Evolutionary conservation across 1,140 invertebrate species (phyloP).

Genomic region (Drosophila miranda): DNA sequence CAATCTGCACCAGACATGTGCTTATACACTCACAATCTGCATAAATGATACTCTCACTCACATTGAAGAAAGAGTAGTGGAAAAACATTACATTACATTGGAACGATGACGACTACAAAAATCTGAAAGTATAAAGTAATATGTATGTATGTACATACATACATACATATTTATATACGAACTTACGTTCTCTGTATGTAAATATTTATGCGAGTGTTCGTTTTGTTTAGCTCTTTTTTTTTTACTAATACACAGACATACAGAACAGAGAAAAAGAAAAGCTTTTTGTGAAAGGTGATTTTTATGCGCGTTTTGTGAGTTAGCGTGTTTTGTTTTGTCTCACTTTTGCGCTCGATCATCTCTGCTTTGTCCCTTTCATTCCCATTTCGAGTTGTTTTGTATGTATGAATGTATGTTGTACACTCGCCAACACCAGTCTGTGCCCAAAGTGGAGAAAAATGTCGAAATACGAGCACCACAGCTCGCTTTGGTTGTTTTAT

Average conservation of each 20-base stretch:
- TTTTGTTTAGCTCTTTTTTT: constrained; percentile 65
- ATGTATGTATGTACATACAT: constrained; percentile 1
- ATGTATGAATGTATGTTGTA: constrained; percentile 24
- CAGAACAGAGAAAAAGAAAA: constrained; percentile 70
- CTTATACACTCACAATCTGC: constrained; percentile 44
- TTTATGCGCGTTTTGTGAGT: constrained; percentile 60
- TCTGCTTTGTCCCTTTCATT: constrained; percentile 43
- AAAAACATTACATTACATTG: constrained; percentile 55
- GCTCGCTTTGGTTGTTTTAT: constrained; percentile 2
- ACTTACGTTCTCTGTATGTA: constrained; percentile 34
- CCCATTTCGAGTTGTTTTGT: constrained; percentile 49
- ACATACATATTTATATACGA: constrained; percentile 6
- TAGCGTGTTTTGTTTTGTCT: constrained; percentile 54
- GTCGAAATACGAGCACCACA: constrained; percentile 28
- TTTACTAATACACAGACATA: constrained; percentile 32
- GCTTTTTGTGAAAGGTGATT: constrained; percentile 79
- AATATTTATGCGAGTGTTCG: constrained; percentile 25
- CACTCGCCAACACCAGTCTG: constrained; percentile 2
- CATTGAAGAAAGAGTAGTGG: constrained; percentile 44
- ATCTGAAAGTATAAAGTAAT: constrained; percentile 47
- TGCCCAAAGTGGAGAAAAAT: constrained; percentile 35
- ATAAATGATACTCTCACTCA: neutral
- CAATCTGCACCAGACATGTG: constrained; percentile 35
- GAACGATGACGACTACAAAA: constrained; percentile 58
- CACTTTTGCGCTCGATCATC: constrained; percentile 25